phyloP scores from a whole-genome alignment of 2,888 invertebrate genomes.

The Leptinotarsa tumamoca region DNA sequence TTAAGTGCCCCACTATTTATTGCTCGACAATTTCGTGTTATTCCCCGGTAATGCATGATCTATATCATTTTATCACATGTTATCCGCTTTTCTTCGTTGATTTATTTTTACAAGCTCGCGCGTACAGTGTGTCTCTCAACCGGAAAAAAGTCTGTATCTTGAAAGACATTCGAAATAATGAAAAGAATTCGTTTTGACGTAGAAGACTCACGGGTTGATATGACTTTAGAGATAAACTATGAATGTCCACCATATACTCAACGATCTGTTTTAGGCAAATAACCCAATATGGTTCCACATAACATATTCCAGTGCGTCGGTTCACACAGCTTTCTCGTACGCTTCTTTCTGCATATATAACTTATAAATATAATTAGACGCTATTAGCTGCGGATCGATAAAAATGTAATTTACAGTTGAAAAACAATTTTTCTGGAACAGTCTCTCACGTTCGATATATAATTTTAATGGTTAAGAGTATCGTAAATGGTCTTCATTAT shows the following conservation, averaged over 20 bases:
- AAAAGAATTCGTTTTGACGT: too few relatives aligned
- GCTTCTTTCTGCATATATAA: conserved; percentile 7
- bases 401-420: conserved; percentile 29
- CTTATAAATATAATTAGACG: conserved; percentile 9
- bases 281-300: too few relatives aligned
- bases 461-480: conserved; percentile 36
- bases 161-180: too few relatives aligned
- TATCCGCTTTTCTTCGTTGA: conserved; percentile 56
- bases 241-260: too few relatives aligned
- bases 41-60: conserved; percentile 60
- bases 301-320: too few relatives aligned
- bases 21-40: conserved; percentile 58
- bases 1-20: conserved; percentile 63
- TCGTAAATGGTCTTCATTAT: conserved; percentile 41
- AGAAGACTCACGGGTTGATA: too few relatives aligned
- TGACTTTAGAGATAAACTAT: too few relatives aligned
- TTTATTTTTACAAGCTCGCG: conserved; percentile 53
- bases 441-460: conserved; percentile 42
- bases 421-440: conserved; percentile 13
- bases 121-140: background rate
- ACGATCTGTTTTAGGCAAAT: too few relatives aligned
- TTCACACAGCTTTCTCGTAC: background rate
- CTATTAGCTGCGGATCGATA: conserved; percentile 11
- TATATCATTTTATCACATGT: conserved; percentile 60
- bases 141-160: too few relatives aligned